phyloP scores from a whole-genome alignment of 2,797 vertebrate species.

The Odontamblyopus lacepedii region DNA sequence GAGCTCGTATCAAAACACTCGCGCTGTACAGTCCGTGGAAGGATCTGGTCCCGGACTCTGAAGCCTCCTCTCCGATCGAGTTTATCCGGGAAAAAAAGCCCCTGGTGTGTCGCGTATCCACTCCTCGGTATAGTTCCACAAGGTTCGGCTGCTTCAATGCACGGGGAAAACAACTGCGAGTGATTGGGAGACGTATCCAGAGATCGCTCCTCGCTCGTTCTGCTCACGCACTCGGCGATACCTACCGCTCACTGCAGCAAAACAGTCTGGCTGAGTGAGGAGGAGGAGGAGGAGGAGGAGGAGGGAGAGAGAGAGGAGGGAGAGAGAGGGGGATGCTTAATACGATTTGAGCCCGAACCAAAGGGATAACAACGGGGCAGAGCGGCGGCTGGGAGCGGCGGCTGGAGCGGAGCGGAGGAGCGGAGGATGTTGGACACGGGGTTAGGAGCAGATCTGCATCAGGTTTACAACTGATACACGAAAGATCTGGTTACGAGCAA shows the following conservation, averaged over 20 bases:
- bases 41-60: conserved; percentile 48
- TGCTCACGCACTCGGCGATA: conserved; percentile 62
- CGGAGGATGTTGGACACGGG: background rate
- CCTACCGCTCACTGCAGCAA: conserved; percentile 85
- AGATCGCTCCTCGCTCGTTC: conserved; percentile 7
- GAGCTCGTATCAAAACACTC: background rate
- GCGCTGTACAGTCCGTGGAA: conserved; percentile 29
- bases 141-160: background rate
- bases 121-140: background rate
- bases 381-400: background rate
- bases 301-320: conserved; percentile 10
- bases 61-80: conserved; percentile 45
- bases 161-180: background rate
- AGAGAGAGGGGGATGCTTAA: conserved; percentile 71
- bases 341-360: conserved; percentile 81
- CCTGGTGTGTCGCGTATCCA: background rate
- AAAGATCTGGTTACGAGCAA: too few relatives aligned
- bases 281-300: conserved; percentile 42
- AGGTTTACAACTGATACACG: background rate
- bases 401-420: background rate
- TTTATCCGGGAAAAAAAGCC: conserved; percentile 27
- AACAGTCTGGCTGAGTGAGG: conserved; percentile 78
- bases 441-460: background rate
- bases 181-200: background rate
- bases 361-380: conserved; percentile 73